Evolutionary conservation across 1,140 invertebrate genomes (phyloP), one percentile per base, ranked within the genome.

Genomic region (Lepidostoma basale): DNA sequence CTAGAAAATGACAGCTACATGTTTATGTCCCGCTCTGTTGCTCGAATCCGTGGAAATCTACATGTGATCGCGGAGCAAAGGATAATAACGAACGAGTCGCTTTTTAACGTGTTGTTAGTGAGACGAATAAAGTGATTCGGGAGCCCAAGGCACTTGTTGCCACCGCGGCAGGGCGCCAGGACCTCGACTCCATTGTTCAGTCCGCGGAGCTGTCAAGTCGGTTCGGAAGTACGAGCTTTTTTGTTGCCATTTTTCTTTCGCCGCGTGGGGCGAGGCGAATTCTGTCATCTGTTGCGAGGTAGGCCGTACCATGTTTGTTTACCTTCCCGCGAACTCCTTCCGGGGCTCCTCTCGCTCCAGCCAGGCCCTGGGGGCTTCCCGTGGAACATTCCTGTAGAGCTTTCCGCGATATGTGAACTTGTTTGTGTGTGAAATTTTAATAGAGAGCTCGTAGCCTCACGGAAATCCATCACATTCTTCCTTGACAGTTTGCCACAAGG

Each of bases 1-100:
- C 20, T 62, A 62, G 59, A 62, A 26, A 62, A 62, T 62, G 59
- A 62, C 59, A 62, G 59, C 59, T 62, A 62, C 39, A 62, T 62
- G 59, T 62, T 62, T 62, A 25, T 22, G 59, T 62, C 59, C 59
- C 59, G 33, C 59, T 62, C 42, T 42, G 62, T 23, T 58, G 54
- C 54, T 58, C 26, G 18, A 40, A 25, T 16, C 36, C 12, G 26
- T 30, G 59, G 25, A 62, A 62, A 62, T 25, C 23, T 62, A 42
- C 59, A 62, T 62, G 59, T 62, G 59, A 62, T 44, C 39, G 42
- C 33, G 23, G 22, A 26, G 39, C 23, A 10, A 23, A 40, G 28
- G 42, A 42, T 30, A 28, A 25, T 18, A 18, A 28, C 39, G 59
- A 62, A 44, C 22, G 18, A 26, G 59, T 25, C 12, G 22, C 0